These are phyloP conservation scores for Calyptomena viridis DNA, from an alignment of 2,113 vertebrate species.

Conservation along the genomic window DNA sequence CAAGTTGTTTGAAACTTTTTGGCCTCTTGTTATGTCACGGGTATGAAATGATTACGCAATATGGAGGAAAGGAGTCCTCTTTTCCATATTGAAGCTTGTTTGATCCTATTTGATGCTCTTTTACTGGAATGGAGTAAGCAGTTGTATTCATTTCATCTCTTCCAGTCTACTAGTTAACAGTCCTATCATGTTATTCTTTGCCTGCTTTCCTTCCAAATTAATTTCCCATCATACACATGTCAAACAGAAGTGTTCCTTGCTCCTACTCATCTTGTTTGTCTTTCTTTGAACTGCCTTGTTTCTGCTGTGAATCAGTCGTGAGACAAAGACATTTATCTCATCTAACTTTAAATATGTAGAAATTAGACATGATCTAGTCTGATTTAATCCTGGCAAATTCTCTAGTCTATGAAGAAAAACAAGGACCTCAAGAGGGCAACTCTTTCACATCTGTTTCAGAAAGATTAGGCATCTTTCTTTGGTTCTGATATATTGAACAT, in stretches of 20 bases:
- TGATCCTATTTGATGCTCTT: neutral
- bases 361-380: neutral
- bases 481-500: neutral
- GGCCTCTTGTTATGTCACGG: neutral
- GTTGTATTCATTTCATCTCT: neutral
- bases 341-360: neutral
- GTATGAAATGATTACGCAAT: neutral
- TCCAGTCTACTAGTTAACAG: neutral
- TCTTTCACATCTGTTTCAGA: neutral
- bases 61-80: neutral
- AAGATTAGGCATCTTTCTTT: neutral
- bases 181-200: neutral
- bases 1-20: neutral
- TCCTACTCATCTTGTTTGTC: neutral
- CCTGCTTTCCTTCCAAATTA: neutral
- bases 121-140: neutral
- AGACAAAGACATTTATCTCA: slow-evolving; percentile 20
- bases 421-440: neutral
- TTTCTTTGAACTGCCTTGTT: slow-evolving; percentile 32
- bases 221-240: neutral
- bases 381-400: neutral
- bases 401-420: neutral
- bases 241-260: neutral
- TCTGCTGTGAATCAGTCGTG: neutral
- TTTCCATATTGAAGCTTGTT: neutral